Evolutionary conservation across 2,888 invertebrate genomes (phyloP), one percentile per base, ranked within the genome.

Genomic region (Bellardia bayeri): DNA sequence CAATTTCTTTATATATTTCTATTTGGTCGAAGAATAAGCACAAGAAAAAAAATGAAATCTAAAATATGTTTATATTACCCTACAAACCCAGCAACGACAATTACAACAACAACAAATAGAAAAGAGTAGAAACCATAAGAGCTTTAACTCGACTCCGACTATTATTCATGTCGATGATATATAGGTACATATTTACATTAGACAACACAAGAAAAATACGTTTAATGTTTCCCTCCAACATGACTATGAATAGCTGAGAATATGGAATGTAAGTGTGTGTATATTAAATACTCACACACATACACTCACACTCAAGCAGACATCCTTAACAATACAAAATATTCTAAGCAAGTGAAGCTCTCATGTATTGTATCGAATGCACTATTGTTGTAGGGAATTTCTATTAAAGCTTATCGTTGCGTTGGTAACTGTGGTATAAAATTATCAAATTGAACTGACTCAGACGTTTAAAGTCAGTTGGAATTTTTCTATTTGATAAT

Each of bases 91-190:
- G 63, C 61, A 80, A 45, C 66, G 64, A 82, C 33, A 69, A 51
- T 13, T 63, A 81, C 63, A 80, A 33, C 69, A 66, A 82, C 16
- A 69, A 76, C n/a, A 63, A 11, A 9, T 4, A 23, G 45, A 14
- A 42, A 30, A 49, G 13, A 49, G 5, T 3, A 49, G 23, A 79
- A 86, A 82, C 82, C 86, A 79, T 86, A 84, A 81, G 66, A 83
- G 87, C 76, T 84, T 81, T 72, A 87, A 80, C 76, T 72, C 64
- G 71, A 72, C 87, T 84, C 30, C 66, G 84, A 58, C 80, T 76
- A 87, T 87, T 87, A 87, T 81, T 87, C 81, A 87, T 87, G 87
- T 87, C 84, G 76, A 87, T 84, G 87, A 86, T 87, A 87, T 84
- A 23, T 23, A 23, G 23, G 1, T 23, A n/a, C n/a, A n/a, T n/a